phyloP scores from a whole-genome alignment of 1,140 invertebrate genomes.

The Tetramorium alpestre region DNA sequence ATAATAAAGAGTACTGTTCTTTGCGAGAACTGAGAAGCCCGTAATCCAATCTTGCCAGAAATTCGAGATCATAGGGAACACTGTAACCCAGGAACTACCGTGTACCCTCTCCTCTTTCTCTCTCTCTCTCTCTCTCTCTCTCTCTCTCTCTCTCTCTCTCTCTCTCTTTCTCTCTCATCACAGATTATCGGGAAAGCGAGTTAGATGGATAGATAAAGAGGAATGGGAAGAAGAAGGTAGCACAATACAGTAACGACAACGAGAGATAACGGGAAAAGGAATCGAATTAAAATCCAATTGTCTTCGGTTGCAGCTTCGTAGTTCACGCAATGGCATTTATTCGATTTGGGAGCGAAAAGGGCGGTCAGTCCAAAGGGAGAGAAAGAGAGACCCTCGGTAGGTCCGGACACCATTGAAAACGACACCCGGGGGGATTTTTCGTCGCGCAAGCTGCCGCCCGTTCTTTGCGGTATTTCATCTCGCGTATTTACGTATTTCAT shows the following conservation, averaged over 20 bases:
- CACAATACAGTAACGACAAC: constrained; percentile 15
- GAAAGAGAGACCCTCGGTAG: constrained; percentile 63
- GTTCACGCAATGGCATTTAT: constrained; percentile 63
- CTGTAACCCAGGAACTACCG: constrained; percentile 23
- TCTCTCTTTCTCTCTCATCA: background rate
- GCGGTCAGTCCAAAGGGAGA: background rate
- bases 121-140: background rate
- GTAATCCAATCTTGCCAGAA: constrained; percentile 57
- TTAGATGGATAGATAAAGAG: background rate
- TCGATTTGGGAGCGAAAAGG: constrained; percentile 69
- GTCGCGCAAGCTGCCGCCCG: constrained; percentile 33
- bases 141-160: background rate
- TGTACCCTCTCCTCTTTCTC: background rate
- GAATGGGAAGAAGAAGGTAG: background rate
- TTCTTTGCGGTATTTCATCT: constrained; percentile 82
- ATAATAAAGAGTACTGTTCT: constrained; percentile 50
- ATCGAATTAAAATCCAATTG: constrained; percentile 74
- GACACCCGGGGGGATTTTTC: constrained; percentile 74
- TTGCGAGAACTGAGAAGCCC: constrained; percentile 25
- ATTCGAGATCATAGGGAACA: constrained; percentile 47
- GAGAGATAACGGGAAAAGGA: constrained; percentile 3
- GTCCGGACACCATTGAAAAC: constrained; percentile 77
- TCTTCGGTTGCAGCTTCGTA: constrained; percentile 43
- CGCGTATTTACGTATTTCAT: constrained; percentile 76
- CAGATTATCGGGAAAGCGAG: constrained; percentile 24